A percentile compares a stretch with the other conserved stretches of the same genome.
These are phyloP conservation scores for Centruroides sculpturatus DNA, from an alignment of 1,140 invertebrate species.

Conservation along the genomic window DNA sequence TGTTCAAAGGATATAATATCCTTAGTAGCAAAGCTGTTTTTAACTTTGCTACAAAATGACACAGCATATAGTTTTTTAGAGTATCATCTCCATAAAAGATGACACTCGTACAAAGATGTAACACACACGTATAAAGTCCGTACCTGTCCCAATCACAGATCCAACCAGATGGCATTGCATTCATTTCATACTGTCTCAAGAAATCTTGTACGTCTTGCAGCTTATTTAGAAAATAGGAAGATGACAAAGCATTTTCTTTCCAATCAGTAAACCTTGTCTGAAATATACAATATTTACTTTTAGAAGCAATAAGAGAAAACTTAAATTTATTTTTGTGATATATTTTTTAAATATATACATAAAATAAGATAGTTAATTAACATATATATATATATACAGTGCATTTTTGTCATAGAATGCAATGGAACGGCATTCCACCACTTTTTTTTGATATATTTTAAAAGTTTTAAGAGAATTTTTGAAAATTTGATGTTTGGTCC, in stretches of 20 bases:
- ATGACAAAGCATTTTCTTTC: slow-evolving; percentile 3
- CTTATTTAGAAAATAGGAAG: slow-evolving; percentile 6
- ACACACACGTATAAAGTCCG: slow-evolving; percentile 25
- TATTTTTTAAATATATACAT: too few relatives aligned
- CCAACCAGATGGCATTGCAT: slow-evolving; percentile 49
- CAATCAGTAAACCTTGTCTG: slow-evolving; percentile 17
- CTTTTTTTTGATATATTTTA: too few relatives aligned
- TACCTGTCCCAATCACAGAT: slow-evolving; percentile 61
- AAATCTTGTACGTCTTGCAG: slow-evolving; percentile 12
- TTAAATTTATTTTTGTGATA: too few relatives aligned
- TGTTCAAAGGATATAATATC: not conserved
- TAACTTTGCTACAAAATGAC: not conserved
- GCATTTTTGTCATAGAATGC: too few relatives aligned
- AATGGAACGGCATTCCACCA: too few relatives aligned
- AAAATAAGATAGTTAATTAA: too few relatives aligned
- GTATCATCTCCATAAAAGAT: slow-evolving; percentile 4
- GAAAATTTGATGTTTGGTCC: too few relatives aligned
- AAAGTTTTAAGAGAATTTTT: too few relatives aligned
- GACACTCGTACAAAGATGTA: slow-evolving; percentile 2
- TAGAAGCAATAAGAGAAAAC: too few relatives aligned
- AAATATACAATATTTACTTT: not conserved
- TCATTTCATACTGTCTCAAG: slow-evolving; percentile 8
- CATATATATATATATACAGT: too few relatives aligned
- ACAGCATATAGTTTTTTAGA: not conserved
- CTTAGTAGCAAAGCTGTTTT: not conserved